Evolutionary conservation across 2,888 invertebrate genomes (phyloP), one percentile per base, ranked within the genome.

Genomic region (Ornithoptera priamus): DNA sequence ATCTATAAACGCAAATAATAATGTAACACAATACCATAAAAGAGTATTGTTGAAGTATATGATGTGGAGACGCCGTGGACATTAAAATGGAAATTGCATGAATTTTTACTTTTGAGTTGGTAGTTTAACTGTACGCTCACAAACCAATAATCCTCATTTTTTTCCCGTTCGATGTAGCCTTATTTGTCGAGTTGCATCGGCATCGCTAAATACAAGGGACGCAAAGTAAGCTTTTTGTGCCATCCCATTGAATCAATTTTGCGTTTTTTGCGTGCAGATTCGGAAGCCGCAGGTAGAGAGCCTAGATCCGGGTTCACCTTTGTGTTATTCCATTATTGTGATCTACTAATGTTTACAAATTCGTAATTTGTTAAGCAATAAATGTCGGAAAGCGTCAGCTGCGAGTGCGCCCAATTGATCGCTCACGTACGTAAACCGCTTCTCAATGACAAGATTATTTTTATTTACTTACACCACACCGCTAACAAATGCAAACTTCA

Each of bases 221-320:
- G 85, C 81, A 86, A 84, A 83, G 79, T 80, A 79, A 74, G 80
- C 83, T 90, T 91, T 92, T 90, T 91, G 85, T 82, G 81, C 73
- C 78, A 80, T 79, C 81, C 85, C 82, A 85, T 85, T 89, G 89
- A 89, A 88, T 90, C 87, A 88, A 89, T 89, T 90, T 86, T 80
- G 76, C 70, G 78, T 87, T 91, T 92, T 90, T 92, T 90, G 86
- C 81, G 75, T 78, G 82, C 80, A 82, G 82, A 86, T 90, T 92
- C 92, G 92, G 92, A 92, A 92, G 91, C 91, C 90, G 88, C 92
- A 92, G 92, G 92, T 92, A 92, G 88, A 86, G 83, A 77, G 81
- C 81, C 86, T 87, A 90, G 91, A 92, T 92, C 92, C 92, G 92
- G 89, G 88, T 84, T 75, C 77, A 72, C 80, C 81, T 84, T 91